These are phyloP conservation scores for Empidonax traillii DNA, from an alignment of 2,113 vertebrate genomes.

Conservation along the genomic window DNA sequence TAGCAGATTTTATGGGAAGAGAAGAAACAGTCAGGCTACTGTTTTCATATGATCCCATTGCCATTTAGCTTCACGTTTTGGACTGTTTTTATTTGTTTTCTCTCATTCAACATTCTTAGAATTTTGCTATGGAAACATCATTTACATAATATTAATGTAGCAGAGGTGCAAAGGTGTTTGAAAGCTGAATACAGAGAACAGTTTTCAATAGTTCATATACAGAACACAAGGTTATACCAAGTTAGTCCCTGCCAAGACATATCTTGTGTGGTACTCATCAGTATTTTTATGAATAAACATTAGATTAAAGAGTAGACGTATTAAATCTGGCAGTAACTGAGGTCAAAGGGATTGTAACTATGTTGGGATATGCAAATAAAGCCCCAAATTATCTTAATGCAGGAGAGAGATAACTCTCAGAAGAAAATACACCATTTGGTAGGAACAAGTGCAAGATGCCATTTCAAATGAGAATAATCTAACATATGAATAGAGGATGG, in stretches of 20 bases:
- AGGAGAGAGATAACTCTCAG: neutral
- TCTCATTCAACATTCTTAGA: neutral
- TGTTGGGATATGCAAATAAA: neutral
- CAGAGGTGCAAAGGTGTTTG: neutral
- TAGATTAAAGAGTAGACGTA: neutral
- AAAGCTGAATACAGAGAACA: neutral
- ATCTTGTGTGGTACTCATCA: neutral
- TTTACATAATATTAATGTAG: neutral
- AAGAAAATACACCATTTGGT: neutral
- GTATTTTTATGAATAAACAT: conserved; percentile 10
- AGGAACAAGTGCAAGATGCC: neutral
- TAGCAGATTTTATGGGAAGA: neutral
- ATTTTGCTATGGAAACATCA: neutral
- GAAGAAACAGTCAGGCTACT: neutral
- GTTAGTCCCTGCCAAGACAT: neutral
- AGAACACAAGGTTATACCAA: neutral
- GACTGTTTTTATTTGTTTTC: neutral
- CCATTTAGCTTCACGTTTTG: neutral
- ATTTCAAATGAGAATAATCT: neutral
- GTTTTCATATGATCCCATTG: neutral
- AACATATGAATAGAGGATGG: neutral
- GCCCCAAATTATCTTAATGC: neutral
- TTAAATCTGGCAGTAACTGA: neutral
- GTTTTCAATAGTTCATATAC: neutral
- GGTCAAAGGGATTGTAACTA: neutral